Evolutionary conservation across 2,797 vertebrate species (phyloP).

Genomic region (Benthosema pterotum): DNA sequence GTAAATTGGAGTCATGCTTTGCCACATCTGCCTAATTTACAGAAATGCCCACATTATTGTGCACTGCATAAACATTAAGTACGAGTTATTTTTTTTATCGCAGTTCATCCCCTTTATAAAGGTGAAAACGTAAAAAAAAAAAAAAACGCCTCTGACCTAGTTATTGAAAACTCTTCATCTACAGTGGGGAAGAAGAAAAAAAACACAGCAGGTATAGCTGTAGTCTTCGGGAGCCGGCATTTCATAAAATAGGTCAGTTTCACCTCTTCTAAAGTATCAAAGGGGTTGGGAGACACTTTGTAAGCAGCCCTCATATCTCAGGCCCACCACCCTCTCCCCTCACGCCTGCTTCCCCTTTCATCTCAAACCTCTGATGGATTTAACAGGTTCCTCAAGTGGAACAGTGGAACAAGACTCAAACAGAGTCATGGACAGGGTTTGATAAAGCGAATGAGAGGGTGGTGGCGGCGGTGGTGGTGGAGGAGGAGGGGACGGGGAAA

Average conservation of each 20-base stretch:
- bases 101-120: no score
- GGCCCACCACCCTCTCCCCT: slow-evolving; percentile 30
- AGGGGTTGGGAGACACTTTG: slow-evolving; percentile 35
- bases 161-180: slow-evolving; percentile 18
- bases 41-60: no score
- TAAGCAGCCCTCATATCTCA: not conserved
- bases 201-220: not conserved
- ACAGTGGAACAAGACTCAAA: slow-evolving; percentile 38
- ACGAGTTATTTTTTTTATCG: no score
- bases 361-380: slow-evolving; percentile 51
- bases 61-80: no score
- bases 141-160: not conserved
- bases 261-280: slow-evolving; percentile 41
- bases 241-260: slow-evolving; percentile 37
- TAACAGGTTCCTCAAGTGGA: slow-evolving; percentile 59
- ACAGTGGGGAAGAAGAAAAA: slow-evolving; percentile 11
- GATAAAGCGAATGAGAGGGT: not conserved
- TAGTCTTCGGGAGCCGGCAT: slow-evolving; percentile 22
- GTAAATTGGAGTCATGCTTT: no score
- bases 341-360: slow-evolving; percentile 41
- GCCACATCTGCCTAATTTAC: no score
- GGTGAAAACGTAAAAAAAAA: no score
- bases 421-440: slow-evolving; percentile 1
- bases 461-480: no score
- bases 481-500: no score